Base-by-base conservation (phyloP, 92 coral and sea anemone species). In the Bergia puertoricense region DNA sequence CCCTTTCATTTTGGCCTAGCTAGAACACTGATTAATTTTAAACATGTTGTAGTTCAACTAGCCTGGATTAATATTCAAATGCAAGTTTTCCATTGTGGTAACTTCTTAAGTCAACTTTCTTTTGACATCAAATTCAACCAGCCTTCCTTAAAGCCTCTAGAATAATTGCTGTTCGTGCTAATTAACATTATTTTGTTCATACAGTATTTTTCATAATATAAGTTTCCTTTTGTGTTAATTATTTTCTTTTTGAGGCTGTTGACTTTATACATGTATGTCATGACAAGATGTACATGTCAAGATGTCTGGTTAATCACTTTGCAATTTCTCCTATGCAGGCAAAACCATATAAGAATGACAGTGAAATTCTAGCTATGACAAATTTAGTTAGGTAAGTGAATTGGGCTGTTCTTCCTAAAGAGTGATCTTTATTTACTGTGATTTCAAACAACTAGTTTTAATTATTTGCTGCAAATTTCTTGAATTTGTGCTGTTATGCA, bases 321-420 rank as follows among this genome's bases (percentile, higher is more conserved):
- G 14, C 14, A 51, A 51, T 62, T 15, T 15, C 41, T 82, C 37
- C 16, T 89, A 56, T 78, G 45, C 83, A 92, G 97, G 99, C 98
- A 46, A 95, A 95, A 88, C 98, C 99, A 3, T 97, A 95, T 92
- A 95, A 97, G 80, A 95, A 95, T 74, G 99, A 96, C 76, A 95
- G 97, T 1, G 99, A 96, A 91, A 96, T 96, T 54, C 91, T 96
- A 50, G 99, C 99, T 40, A 95, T 96, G 99, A 96, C 99, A 41
- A 96, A 96, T 59, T 93, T 96, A 74, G 99, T 96, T 46, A 96
- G 93, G 90, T 87, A 67, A 72, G 86, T 81, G 20, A 8, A 80
- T 0, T 37, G 23, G 8, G n/a, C 2, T 68, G 4, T 2, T 30
- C 14, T 23, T 46, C 59, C 39, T 23, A 10, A 9, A 79, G 30